These are phyloP conservation scores for Digitonthophagus gazella DNA, from an alignment of 2,888 invertebrate genomes.

Conservation along the genomic window DNA sequence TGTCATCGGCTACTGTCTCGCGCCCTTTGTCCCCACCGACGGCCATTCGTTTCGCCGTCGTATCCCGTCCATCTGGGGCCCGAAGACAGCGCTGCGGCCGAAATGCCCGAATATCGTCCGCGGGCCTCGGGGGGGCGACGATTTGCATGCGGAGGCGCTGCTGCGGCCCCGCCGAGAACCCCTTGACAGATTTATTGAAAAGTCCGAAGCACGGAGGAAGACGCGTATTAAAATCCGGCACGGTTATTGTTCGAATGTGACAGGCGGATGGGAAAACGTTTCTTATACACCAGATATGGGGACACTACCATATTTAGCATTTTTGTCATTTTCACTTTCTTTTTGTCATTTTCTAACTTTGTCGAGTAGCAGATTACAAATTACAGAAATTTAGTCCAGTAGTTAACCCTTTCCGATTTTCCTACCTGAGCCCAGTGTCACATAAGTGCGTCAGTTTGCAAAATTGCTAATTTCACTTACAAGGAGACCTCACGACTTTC, in stretches of 20 bases:
- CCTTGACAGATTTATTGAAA: slow-evolving; percentile 52
- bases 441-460: too few species aligned
- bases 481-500: too few species aligned
- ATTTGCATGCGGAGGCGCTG: slow-evolving; percentile 50
- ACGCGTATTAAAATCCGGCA: slow-evolving; percentile 43
- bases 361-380: too few species aligned
- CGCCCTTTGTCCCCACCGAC: slow-evolving; percentile 39
- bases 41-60: slow-evolving; percentile 40
- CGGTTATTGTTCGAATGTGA: slow-evolving; percentile 41
- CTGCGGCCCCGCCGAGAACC: slow-evolving; percentile 29
- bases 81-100: slow-evolving; percentile 26
- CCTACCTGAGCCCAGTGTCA: too few species aligned
- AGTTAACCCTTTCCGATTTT: too few species aligned
- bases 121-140: slow-evolving; percentile 27
- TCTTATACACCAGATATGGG: background rate
- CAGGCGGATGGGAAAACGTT: slow-evolving; percentile 27
- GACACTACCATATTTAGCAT: background rate
- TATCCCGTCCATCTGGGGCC: slow-evolving; percentile 8
- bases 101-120: slow-evolving; percentile 48
- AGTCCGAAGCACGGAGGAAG: slow-evolving; percentile 33
- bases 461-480: too few species aligned
- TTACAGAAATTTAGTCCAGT: too few species aligned
- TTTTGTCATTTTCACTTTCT: background rate
- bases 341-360: too few species aligned
- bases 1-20: slow-evolving; percentile 41